Conservation (phyloP, 2,888 invertebrate species). For the Lochmaea capreae region DNA sequence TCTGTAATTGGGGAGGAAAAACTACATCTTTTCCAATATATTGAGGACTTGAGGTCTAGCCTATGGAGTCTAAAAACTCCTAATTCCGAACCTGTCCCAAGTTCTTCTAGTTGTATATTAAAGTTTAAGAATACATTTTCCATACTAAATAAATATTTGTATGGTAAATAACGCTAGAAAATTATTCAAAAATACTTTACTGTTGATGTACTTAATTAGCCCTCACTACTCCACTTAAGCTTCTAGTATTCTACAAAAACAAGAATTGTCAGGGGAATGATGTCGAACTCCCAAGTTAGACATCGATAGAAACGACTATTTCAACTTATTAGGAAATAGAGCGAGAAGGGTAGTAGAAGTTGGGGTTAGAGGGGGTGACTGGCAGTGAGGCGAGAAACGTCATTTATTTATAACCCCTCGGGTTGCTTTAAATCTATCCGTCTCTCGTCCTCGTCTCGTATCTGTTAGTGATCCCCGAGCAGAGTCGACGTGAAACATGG, state of each 20-base stretch:
- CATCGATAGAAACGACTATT: background rate
- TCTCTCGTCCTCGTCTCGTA: slow-evolving; percentile 41
- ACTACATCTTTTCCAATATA: too few species aligned
- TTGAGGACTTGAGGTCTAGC: too few species aligned
- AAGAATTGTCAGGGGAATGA: background rate
- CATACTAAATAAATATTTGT: too few species aligned
- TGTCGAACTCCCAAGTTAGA: slow-evolving; percentile 8
- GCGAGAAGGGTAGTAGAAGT: slow-evolving; percentile 40
- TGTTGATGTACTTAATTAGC: background rate
- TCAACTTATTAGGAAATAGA: slow-evolving; percentile 17
- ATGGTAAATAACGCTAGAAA: too few species aligned
- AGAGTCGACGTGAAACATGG: slow-evolving; percentile 55
- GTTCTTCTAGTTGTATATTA: too few species aligned
- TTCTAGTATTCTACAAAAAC: background rate
- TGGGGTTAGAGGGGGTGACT: slow-evolving; percentile 41
- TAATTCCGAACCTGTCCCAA: too few species aligned
- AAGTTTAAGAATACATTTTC: too few species aligned
- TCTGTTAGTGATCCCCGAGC: slow-evolving; percentile 55
- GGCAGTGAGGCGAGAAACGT: slow-evolving; percentile 55
- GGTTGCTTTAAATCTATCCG: slow-evolving; percentile 44
- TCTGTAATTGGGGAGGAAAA: too few species aligned
- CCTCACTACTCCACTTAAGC: background rate
- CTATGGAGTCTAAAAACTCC: too few species aligned
- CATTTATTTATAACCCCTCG: slow-evolving; percentile 60
- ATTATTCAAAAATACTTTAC: too few species aligned